A percentile compares a stretch with the other conserved stretches of the same genome.
These are phyloP conservation scores for Climacteris rufus DNA, from an alignment of 2,113 vertebrate genomes.

Conservation along the genomic window DNA sequence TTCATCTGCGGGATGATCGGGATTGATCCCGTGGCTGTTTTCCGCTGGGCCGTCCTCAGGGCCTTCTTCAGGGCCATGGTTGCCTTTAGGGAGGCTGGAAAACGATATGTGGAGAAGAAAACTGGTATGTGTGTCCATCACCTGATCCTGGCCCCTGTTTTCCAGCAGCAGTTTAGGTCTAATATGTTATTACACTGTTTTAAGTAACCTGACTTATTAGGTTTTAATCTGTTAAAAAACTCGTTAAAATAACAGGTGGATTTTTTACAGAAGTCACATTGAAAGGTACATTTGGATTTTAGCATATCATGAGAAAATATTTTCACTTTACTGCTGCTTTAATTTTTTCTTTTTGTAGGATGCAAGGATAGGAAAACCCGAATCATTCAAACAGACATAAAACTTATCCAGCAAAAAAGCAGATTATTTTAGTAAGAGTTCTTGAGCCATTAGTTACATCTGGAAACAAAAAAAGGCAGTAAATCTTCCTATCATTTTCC, in stretches of 20 bases:
- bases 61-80: constrained; percentile 93
- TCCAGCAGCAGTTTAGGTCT: not conserved
- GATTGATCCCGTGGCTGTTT: constrained; percentile 90
- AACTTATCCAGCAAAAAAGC: not conserved
- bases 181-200: not conserved
- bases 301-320: not conserved
- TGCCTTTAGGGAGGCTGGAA: constrained; percentile 90
- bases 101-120: constrained; percentile 82
- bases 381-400: not conserved
- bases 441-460: not conserved
- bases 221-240: not conserved
- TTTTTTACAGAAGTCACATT: not conserved
- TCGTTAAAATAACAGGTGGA: not conserved
- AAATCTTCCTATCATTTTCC: not conserved
- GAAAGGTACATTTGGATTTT: not conserved
- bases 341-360: not conserved
- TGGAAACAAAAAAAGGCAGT: not conserved
- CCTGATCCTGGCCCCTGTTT: not conserved
- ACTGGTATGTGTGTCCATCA: constrained; percentile 74
- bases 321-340: not conserved
- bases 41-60: constrained; percentile 95
- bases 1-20: constrained; percentile 95
- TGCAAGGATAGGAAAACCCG: not conserved
- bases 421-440: not conserved
- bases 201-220: not conserved